A percentile compares a stretch with the other conserved stretches of the same genome.
Evolutionary conservation across 23 tunicate species (phyloP).

Genomic region (Oikopleura albicans): DNA sequence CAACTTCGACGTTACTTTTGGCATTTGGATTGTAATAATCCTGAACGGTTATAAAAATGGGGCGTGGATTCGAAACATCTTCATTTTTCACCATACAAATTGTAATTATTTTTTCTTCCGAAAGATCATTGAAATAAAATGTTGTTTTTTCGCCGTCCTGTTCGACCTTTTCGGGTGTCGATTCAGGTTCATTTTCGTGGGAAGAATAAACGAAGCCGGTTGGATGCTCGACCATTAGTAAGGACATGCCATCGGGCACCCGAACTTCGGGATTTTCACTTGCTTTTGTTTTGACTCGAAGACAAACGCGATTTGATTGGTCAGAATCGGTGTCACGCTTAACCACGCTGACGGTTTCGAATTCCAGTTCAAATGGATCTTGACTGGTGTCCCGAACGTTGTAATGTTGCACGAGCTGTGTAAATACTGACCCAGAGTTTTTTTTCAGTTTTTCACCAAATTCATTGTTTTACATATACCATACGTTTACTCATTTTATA

Average conservation of each 20-base stretch:
- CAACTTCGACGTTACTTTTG: background rate
- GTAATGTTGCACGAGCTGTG: background rate
- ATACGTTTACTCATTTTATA: too few species aligned
- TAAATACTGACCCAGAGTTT: too few species aligned
- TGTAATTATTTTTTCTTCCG: background rate
- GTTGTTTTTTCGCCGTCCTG: background rate
- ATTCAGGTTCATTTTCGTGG: background rate
- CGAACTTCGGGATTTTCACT: background rate
- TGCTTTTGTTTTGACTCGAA: background rate
- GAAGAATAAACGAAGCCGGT: background rate
- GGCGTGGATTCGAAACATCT: background rate
- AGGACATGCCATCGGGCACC: background rate
- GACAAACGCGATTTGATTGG: background rate
- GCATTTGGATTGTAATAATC: background rate
- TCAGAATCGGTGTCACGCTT: background rate
- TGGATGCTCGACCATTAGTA: constrained; percentile 1
- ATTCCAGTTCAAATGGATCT: background rate
- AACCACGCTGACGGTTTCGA: background rate
- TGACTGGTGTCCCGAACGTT: background rate
- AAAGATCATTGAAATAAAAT: background rate
- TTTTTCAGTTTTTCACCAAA: too few species aligned
- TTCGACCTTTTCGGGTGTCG: background rate
- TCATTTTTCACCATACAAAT: background rate
- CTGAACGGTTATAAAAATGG: background rate
- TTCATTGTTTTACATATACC: too few species aligned